A percentile compares a stretch with the other conserved stretches of the same genome.
Conservation (phyloP, 1,140 invertebrate genomes). For the Marisa cornuarietis region DNA sequence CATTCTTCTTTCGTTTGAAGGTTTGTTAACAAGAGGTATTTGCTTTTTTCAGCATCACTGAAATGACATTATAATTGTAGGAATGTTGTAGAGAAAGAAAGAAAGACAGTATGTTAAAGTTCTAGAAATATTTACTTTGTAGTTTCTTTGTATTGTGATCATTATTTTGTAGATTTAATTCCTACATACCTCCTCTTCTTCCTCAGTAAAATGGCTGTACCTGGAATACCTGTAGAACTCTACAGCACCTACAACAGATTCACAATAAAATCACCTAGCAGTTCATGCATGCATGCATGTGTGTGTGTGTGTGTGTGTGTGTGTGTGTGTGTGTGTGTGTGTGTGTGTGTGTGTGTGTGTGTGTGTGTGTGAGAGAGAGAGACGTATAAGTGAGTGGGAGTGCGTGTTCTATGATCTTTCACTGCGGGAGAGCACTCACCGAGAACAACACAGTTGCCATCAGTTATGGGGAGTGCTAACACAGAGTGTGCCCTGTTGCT, state of each 20-base stretch:
- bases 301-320: neutral
- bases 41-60: too few relatives aligned
- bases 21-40: too few relatives aligned
- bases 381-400: too few relatives aligned
- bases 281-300: neutral
- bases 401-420: too few relatives aligned
- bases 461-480: constrained; percentile 70
- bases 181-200: constrained; percentile 73
- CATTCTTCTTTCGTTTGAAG: too few relatives aligned
- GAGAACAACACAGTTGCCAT: constrained; percentile 70
- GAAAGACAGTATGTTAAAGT: neutral
- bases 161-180: too few relatives aligned
- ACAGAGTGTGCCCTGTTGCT: constrained; percentile 63
- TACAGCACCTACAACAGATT: constrained; percentile 67
- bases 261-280: neutral
- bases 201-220: constrained; percentile 70
- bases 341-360: neutral
- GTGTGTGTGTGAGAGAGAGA: neutral
- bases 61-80: too few relatives aligned
- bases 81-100: neutral
- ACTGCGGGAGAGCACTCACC: constrained; percentile 36
- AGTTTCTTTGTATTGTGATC: too few relatives aligned
- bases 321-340: neutral
- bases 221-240: constrained; percentile 64
- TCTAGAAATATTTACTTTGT: too few relatives aligned